These are phyloP conservation scores for Hybos culiciformis DNA, from an alignment of 2,888 invertebrate species.

Conservation along the genomic window DNA sequence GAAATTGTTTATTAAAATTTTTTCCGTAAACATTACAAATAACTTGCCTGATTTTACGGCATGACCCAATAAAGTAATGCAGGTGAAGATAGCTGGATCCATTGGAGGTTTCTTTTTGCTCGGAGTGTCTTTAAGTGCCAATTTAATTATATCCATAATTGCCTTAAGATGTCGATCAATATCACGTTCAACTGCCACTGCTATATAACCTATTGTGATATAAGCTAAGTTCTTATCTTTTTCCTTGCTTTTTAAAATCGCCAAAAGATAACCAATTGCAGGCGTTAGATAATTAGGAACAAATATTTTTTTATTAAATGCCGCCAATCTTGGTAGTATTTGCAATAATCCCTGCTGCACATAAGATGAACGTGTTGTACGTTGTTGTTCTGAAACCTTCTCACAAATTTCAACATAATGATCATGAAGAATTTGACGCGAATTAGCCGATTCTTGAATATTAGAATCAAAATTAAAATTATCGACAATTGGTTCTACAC, in stretches of 20 bases:
- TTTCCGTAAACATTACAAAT: too few species aligned
- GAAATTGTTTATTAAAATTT: too few species aligned
- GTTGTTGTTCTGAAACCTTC: constrained; percentile 68
- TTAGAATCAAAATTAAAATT: constrained; percentile 27
- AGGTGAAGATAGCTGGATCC: constrained; percentile 86
- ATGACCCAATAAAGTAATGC: constrained; percentile 79
- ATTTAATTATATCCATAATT: constrained; percentile 73
- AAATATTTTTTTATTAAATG: constrained; percentile 78
- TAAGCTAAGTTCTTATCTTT: constrained; percentile 80
- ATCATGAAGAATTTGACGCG: constrained; percentile 65
- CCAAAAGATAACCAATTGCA: constrained; percentile 64
- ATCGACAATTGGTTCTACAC: neutral
- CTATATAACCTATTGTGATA: constrained; percentile 77
- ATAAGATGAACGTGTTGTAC: constrained; percentile 57
- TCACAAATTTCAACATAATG: constrained; percentile 69
- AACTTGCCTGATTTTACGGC: constrained; percentile 73
- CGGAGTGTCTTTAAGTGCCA: constrained; percentile 57
- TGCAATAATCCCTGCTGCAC: constrained; percentile 79
- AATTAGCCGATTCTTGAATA: constrained; percentile 76
- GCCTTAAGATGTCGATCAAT: constrained; percentile 66
- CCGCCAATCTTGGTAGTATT: constrained; percentile 80
- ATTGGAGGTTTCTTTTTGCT: constrained; percentile 59
- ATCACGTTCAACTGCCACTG: constrained; percentile 72
- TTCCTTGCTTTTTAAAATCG: constrained; percentile 63
- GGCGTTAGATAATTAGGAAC: constrained; percentile 57